A percentile compares a stretch with the other conserved stretches of the same genome.
These are phyloP conservation scores for Brachystomella parvula DNA, from an alignment of 1,140 invertebrate genomes.

Conservation along the genomic window DNA sequence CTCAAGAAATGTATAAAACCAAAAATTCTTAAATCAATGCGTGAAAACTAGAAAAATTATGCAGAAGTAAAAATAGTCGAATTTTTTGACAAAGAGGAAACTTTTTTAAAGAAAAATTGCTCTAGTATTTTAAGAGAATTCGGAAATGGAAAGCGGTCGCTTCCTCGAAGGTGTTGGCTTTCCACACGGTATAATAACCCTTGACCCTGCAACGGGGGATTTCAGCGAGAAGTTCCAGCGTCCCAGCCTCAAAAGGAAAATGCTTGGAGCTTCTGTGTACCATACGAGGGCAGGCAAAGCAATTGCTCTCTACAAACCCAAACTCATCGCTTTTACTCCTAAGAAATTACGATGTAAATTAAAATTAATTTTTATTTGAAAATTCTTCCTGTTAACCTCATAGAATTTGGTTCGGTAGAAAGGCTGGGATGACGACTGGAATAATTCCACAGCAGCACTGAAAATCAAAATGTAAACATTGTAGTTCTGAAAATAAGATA, in stretches of 20 bases:
- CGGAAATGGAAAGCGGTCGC: background rate
- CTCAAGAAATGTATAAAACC: too few relatives aligned
- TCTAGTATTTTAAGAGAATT: too few relatives aligned
- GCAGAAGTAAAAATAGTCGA: too few relatives aligned
- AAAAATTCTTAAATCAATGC: too few relatives aligned
- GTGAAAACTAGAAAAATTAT: too few relatives aligned
- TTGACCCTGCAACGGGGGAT: slow-evolving; percentile 22
- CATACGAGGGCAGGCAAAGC: slow-evolving; percentile 14
- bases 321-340: slow-evolving; percentile 18
- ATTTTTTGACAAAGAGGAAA: too few relatives aligned
- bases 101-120: too few relatives aligned
- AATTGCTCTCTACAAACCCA: slow-evolving; percentile 15
- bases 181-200: slow-evolving; percentile 28
- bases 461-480: slow-evolving; percentile 13
- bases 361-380: too few relatives aligned
- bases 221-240: slow-evolving; percentile 21
- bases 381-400: too few relatives aligned
- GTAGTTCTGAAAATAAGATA: background rate
- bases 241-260: slow-evolving; percentile 6
- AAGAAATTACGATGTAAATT: slow-evolving; percentile 10
- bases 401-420: background rate
- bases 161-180: slow-evolving; percentile 25
- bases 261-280: slow-evolving; percentile 18
- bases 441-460: slow-evolving; percentile 19
- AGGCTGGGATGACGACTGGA: slow-evolving; percentile 25